These are phyloP conservation scores for Scaptomyza montana DNA, from an alignment of 1,140 invertebrate genomes.

Conservation along the genomic window DNA sequence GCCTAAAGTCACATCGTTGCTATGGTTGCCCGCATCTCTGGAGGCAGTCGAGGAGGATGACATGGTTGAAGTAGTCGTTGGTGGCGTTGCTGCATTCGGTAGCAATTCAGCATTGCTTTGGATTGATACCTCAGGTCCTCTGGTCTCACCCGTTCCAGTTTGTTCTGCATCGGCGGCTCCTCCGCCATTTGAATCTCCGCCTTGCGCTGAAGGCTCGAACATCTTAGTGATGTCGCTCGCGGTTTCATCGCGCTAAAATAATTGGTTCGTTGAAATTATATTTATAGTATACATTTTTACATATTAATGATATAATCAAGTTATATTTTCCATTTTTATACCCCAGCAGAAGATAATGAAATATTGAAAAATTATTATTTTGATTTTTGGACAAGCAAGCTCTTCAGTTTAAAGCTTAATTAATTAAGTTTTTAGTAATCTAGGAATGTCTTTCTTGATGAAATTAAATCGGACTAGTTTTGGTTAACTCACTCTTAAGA, in stretches of 20 bases:
- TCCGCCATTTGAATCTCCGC: conserved; percentile 49
- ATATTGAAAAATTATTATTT: not conserved
- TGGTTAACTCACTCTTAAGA: too few species aligned
- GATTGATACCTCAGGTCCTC: conserved; percentile 36
- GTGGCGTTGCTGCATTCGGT: conserved; percentile 50
- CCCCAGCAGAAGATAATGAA: not conserved
- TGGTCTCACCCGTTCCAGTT: conserved; percentile 35
- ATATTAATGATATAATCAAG: conserved; percentile 36
- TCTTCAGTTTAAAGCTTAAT: too few species aligned
- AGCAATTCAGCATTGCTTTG: conserved; percentile 42
- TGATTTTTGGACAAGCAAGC: too few species aligned
- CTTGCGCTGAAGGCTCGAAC: conserved; percentile 75
- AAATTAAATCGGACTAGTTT: too few species aligned
- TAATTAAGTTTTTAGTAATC: too few species aligned
- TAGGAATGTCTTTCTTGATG: too few species aligned
- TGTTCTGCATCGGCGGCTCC: conserved; percentile 38
- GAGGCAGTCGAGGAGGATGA: conserved; percentile 72
- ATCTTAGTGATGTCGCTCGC: conserved; percentile 82
- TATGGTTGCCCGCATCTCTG: conserved; percentile 69
- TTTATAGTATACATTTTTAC: conserved; percentile 15
- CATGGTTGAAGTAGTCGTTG: conserved; percentile 73
- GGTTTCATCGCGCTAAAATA: conserved; percentile 84
- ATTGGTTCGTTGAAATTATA: conserved; percentile 52
- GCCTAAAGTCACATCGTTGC: conserved; percentile 84
- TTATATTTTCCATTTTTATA: conserved; percentile 3